A percentile compares a stretch with the other conserved stretches of the same genome.
These are phyloP conservation scores for Pachyramphus minor DNA, from an alignment of 2,113 vertebrate species.

Conservation along the genomic window DNA sequence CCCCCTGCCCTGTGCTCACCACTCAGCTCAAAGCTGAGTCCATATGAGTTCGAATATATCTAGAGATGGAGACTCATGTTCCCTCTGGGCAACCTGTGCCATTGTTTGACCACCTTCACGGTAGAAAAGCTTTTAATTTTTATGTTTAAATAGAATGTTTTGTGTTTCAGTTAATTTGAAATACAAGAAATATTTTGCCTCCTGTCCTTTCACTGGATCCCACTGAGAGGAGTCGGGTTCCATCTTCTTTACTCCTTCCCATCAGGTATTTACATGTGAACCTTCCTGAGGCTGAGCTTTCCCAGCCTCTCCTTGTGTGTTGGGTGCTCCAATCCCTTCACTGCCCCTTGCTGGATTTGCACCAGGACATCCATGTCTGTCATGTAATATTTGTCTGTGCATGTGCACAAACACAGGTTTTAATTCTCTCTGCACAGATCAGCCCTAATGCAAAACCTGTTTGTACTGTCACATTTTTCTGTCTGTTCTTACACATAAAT, in stretches of 20 bases:
- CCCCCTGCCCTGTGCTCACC: accelerated
- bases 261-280: not conserved
- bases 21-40: not conserved
- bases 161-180: not conserved
- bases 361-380: not conserved
- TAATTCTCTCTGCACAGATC: not conserved
- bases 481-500: not conserved
- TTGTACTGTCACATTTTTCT: not conserved
- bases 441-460: not conserved
- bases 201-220: not conserved
- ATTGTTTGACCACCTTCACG: not conserved
- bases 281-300: not conserved
- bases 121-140: not conserved
- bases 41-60: not conserved
- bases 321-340: accelerated
- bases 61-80: not conserved
- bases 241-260: not conserved
- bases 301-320: not conserved
- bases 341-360: not conserved
- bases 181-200: not conserved
- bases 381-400: accelerated
- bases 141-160: not conserved
- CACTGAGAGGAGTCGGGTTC: not conserved
- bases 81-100: not conserved
- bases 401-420: not conserved